phyloP scores from a whole-genome alignment of 2,797 vertebrate species.

The Tamandua tetradactyla region DNA sequence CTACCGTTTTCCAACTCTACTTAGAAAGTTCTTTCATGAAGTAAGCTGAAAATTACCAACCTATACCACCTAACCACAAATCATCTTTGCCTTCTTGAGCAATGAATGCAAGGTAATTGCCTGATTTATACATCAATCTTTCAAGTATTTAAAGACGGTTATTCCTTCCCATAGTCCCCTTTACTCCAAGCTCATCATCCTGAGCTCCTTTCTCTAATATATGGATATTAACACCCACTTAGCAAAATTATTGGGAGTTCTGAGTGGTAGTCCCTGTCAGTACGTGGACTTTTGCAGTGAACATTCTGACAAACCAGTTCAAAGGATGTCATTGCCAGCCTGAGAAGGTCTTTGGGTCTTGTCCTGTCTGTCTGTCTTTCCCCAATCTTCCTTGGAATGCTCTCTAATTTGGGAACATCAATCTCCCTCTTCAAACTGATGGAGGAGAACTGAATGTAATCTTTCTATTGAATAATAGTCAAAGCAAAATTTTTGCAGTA shows the following conservation, averaged over 20 bases:
- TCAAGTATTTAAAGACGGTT: neutral
- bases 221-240: neutral
- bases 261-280: neutral
- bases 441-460: neutral
- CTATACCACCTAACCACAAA: neutral
- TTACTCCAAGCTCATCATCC: neutral
- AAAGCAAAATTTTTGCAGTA: neutral
- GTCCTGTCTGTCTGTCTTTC: neutral
- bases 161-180: neutral
- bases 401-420: neutral
- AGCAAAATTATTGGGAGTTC: neutral
- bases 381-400: neutral
- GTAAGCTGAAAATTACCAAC: neutral
- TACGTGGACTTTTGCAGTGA: neutral
- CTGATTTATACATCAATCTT: neutral
- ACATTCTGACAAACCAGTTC: neutral
- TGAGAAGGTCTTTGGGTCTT: neutral
- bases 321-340: neutral
- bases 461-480: neutral
- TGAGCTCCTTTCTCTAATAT: neutral
- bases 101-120: neutral
- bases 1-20: neutral
- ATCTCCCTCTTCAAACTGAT: neutral
- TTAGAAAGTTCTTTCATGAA: conserved; percentile 32
- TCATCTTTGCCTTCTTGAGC: neutral